Percentiles rank a stretch among this genome's conserved stretches.
Conservation (phyloP, 2,888 invertebrate genomes). For the Oscheius sp. region DNA sequence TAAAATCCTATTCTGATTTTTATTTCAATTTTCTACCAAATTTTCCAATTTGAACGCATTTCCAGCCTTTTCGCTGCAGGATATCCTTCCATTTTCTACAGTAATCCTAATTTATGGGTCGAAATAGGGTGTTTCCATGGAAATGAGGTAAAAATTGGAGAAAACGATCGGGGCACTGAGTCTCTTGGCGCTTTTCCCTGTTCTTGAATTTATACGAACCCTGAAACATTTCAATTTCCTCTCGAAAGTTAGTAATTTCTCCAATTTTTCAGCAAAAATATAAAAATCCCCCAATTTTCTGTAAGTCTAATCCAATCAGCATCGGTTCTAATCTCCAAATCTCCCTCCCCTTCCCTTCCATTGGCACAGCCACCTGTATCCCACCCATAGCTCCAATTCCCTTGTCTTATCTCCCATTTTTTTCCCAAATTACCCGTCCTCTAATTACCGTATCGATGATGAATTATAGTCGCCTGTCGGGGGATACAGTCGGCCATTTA, state of each 20-base stretch:
- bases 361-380: neutral
- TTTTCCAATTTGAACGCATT: too few species aligned
- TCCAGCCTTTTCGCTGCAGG: too few species aligned
- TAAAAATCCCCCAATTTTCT: neutral
- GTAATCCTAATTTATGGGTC: too few species aligned
- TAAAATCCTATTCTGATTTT: too few species aligned
- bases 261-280: neutral
- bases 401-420: neutral
- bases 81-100: too few species aligned
- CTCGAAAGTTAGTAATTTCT: neutral
- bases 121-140: too few species aligned
- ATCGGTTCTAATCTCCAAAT: too few species aligned
- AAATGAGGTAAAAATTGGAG: too few species aligned
- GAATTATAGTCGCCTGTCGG: neutral
- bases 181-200: too few species aligned
- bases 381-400: neutral
- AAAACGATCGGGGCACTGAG: too few species aligned
- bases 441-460: neutral
- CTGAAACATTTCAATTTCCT: neutral
- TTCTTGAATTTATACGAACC: too few species aligned
- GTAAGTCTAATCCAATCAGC: neutral
- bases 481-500: neutral
- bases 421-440: neutral
- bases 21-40: too few species aligned
- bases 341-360: neutral